A percentile compares a stretch with the other conserved stretches of the same genome.
These are phyloP conservation scores for Halichoerus grypus DNA, from an alignment of 2,113 vertebrate genomes.

Conservation along the genomic window DNA sequence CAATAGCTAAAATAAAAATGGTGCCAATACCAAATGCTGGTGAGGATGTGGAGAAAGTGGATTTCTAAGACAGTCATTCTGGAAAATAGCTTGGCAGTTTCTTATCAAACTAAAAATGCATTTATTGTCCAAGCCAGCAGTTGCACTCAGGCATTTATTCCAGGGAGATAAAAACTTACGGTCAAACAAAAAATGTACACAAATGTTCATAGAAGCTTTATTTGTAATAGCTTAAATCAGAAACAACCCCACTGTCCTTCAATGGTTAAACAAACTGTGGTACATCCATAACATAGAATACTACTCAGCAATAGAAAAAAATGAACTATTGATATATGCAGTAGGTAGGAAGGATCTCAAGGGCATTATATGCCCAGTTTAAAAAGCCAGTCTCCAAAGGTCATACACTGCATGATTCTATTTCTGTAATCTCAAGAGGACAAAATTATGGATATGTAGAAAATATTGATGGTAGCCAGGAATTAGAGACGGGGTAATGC, in stretches of 20 bases:
- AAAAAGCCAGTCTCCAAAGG: background rate
- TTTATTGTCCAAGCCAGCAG: background rate
- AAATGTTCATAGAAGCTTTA: background rate
- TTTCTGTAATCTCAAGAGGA: background rate
- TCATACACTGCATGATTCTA: background rate
- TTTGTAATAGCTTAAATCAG: background rate
- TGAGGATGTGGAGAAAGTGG: background rate
- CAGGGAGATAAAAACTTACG: background rate
- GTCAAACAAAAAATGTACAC: background rate
- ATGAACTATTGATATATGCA: background rate
- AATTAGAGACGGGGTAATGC: background rate
- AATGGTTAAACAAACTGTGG: background rate
- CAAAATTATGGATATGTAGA: background rate
- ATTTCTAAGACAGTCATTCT: background rate
- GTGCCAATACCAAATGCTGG: background rate
- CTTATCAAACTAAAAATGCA: background rate
- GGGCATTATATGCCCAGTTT: background rate
- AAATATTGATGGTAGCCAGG: background rate
- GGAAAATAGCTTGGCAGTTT: background rate
- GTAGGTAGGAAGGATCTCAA: background rate
- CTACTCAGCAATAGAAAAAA: background rate
- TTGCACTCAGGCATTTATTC: background rate
- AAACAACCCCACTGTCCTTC: background rate
- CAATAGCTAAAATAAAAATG: slow-evolving; percentile 21
- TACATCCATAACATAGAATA: background rate